Percentiles rank a stretch among this genome's conserved stretches.
Conservation (phyloP, 1,140 invertebrate genomes). For the Elymnias hypermnestra region DNA sequence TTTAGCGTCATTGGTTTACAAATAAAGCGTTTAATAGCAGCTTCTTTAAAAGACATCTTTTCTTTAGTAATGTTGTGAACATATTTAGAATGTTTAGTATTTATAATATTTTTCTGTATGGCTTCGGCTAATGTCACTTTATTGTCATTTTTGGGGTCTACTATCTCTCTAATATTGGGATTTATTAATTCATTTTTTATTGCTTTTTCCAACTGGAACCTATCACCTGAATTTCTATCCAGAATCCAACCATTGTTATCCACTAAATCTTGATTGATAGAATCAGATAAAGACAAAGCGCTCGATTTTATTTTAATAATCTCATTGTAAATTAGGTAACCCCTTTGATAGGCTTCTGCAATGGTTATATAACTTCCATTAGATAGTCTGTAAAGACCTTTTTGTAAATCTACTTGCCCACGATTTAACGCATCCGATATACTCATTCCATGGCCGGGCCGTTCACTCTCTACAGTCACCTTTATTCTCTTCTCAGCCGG, state of each 20-base stretch:
- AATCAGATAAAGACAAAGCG: conserved; percentile 87
- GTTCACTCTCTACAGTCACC: conserved; percentile 81
- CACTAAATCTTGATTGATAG: conserved; percentile 87
- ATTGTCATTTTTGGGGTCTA: conserved; percentile 85
- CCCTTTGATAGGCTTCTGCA: conserved; percentile 86
- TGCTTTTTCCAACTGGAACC: conserved; percentile 87
- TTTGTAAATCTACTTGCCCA: conserved; percentile 86
- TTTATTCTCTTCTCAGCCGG: conserved; percentile 85
- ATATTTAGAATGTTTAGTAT: conserved; percentile 87
- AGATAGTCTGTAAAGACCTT: conserved; percentile 82
- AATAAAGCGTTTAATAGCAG: conserved; percentile 86
- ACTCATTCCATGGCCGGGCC: conserved; percentile 76
- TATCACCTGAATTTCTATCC: conserved; percentile 89
- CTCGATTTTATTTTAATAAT: conserved; percentile 85
- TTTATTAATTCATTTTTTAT: conserved; percentile 86
- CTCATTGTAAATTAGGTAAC: conserved; percentile 84
- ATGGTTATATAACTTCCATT: conserved; percentile 84
- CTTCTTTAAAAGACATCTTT: conserved; percentile 87
- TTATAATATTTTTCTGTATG: conserved; percentile 84
- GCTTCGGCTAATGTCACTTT: conserved; percentile 90
- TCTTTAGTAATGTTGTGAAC: conserved; percentile 84
- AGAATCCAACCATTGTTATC: conserved; percentile 86
- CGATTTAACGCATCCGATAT: conserved; percentile 87
- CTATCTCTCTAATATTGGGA: conserved; percentile 85
- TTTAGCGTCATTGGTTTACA: conserved; percentile 93